Conservation (phyloP, 2,888 invertebrate species). For the Rhingia rostrata region DNA sequence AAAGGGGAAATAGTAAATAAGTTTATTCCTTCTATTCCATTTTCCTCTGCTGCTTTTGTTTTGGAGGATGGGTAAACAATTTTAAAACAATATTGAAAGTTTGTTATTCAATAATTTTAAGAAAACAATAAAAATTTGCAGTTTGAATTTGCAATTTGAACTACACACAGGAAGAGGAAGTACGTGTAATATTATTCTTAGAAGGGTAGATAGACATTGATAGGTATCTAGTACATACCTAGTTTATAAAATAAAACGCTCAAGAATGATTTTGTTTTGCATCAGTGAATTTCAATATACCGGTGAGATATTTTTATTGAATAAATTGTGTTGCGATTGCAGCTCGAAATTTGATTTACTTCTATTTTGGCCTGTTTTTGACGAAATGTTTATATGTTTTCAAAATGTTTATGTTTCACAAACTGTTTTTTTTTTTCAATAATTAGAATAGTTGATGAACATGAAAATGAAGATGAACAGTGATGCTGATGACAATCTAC, state of each 20-base stretch:
- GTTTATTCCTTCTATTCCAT: conserved; percentile 38
- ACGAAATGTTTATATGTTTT: too few relatives aligned
- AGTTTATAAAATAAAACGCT: conserved; percentile 5
- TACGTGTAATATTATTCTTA: conserved; percentile 43
- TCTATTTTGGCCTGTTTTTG: too few relatives aligned
- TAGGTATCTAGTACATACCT: conserved; percentile 2
- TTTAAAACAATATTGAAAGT: conserved; percentile 73
- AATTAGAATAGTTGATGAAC: too few relatives aligned
- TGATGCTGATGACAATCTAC: too few relatives aligned
- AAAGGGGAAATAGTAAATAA: conserved; percentile 60
- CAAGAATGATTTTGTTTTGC: conserved; percentile 30
- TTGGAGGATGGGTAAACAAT: conserved; percentile 64
- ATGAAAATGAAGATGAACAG: too few relatives aligned
- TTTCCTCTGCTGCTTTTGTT: conserved; percentile 51
- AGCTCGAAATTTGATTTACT: too few relatives aligned
- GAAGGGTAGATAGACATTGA: conserved; percentile 36
- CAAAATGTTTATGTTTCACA: too few relatives aligned
- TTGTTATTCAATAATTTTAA: conserved; percentile 73
- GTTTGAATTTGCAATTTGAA: conserved; percentile 25
- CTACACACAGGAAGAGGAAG: conserved; percentile 6
- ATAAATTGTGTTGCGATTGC: conserved; percentile 32
- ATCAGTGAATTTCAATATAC: conserved; percentile 37
- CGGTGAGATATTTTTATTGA: conserved; percentile 50
- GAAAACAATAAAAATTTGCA: conserved; percentile 66
- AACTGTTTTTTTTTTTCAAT: too few relatives aligned